These are phyloP conservation scores for Parazoanthus swiftii DNA, from an alignment of 92 coral and sea anemone species.

Conservation along the genomic window DNA sequence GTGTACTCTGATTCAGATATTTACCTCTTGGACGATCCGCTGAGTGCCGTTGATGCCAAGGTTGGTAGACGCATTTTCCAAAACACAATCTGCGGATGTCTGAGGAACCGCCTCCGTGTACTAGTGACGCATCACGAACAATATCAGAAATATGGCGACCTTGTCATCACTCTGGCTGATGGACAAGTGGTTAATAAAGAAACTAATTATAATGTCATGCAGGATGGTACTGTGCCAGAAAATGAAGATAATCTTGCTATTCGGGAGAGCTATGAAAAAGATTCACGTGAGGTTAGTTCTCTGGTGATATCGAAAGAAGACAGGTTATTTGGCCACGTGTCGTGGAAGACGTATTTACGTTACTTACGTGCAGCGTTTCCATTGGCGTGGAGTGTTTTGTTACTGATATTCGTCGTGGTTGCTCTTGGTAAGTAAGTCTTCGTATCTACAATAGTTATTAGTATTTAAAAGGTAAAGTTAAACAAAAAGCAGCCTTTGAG, in stretches of 20 bases:
- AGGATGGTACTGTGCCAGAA: background rate
- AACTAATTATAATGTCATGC: background rate
- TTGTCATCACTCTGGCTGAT: background rate
- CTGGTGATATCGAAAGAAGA: constrained; percentile 13
- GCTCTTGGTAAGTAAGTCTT: constrained; percentile 12
- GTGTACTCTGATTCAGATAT: constrained; percentile 7
- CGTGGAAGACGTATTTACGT: constrained; percentile 3
- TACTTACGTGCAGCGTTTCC: constrained; percentile 9
- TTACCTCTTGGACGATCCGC: constrained; percentile 10
- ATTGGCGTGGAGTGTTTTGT: background rate
- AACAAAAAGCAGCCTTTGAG: too few relatives aligned
- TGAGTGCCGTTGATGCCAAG: constrained; percentile 19
- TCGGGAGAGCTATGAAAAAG: background rate
- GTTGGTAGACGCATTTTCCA: constrained; percentile 16
- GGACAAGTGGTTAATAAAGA: background rate
- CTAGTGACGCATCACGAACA: constrained; percentile 1
- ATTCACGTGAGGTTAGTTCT: background rate
- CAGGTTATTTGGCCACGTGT: constrained; percentile 16
- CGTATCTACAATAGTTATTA: too few relatives aligned
- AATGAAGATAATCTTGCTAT: background rate
- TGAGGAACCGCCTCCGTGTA: background rate
- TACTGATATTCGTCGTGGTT: background rate
- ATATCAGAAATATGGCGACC: constrained; percentile 6
- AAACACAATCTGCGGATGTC: background rate
- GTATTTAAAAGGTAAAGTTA: too few relatives aligned